Evolutionary conservation across 2,113 vertebrate genomes (phyloP).

Genomic region (Alethe diademata): DNA sequence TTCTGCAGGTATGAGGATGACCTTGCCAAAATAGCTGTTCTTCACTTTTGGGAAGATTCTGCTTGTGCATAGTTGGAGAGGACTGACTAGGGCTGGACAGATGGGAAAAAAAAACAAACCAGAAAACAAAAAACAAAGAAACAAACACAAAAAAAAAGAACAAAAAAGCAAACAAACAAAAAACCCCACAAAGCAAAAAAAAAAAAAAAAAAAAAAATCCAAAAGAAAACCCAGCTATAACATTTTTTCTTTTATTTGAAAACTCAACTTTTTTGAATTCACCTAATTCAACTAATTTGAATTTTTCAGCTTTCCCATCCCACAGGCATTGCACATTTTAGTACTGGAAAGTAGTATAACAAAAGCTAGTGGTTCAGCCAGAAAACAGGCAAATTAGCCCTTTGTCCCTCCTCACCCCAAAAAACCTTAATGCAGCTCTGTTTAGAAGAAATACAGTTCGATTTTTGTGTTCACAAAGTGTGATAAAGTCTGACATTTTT

Average conservation of each 20-base stretch:
- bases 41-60: not conserved
- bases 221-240: not conserved
- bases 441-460: not conserved
- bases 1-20: not conserved
- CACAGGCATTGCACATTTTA: not conserved
- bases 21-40: not conserved
- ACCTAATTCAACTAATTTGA: not conserved
- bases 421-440: not conserved
- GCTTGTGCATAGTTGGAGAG: not conserved
- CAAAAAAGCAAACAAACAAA: too few species aligned
- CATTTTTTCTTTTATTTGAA: not conserved
- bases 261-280: not conserved
- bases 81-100: not conserved
- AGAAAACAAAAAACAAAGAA: accelerated
- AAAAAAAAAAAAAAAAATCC: too few species aligned
- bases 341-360: not conserved
- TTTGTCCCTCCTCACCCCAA: not conserved
- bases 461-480: not conserved
- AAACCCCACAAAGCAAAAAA: not conserved
- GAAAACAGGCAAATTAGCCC: not conserved
- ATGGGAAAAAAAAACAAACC: not conserved
- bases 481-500: not conserved
- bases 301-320: not conserved
- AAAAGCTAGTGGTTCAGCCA: not conserved
- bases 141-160: not conserved